phyloP scores from a whole-genome alignment of 2,888 invertebrate species.

The Yponomeuta sedellus region DNA sequence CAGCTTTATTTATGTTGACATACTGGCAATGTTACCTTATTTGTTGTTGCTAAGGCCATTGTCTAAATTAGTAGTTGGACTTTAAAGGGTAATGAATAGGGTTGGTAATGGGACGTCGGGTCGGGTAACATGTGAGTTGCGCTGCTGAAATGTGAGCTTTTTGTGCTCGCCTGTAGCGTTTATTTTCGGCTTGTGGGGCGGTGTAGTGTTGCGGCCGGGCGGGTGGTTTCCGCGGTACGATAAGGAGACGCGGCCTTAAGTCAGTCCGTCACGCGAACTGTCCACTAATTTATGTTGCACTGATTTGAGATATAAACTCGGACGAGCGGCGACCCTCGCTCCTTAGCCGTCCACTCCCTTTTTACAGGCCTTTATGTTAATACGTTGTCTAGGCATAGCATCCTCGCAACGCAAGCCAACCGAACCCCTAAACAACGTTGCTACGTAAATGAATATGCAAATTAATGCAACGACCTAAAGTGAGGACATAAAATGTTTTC shows the following conservation, averaged over 20 bases:
- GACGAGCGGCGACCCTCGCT: slow-evolving; percentile 47
- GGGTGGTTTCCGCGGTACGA: slow-evolving; percentile 61
- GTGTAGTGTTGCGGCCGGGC: slow-evolving; percentile 37
- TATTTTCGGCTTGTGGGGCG: slow-evolving; percentile 36
- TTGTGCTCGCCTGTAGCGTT: slow-evolving; percentile 39
- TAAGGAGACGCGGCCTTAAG: slow-evolving; percentile 70
- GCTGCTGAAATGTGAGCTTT: slow-evolving; percentile 50
- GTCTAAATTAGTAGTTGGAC: slow-evolving; percentile 36
- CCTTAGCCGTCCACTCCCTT: slow-evolving; percentile 30
- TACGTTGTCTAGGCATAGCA: slow-evolving; percentile 48
- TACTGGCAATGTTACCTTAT: slow-evolving; percentile 70
- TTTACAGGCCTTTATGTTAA: slow-evolving; percentile 57
- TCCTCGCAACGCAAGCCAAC: slow-evolving; percentile 25
- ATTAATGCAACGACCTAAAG: slow-evolving; percentile 15
- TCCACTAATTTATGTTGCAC: slow-evolving; percentile 73
- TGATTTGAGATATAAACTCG: slow-evolving; percentile 64
- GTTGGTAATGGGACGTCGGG: slow-evolving; percentile 38
- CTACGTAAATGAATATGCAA: slow-evolving; percentile 14
- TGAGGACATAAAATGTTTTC: slow-evolving; percentile 14
- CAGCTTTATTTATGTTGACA: slow-evolving; percentile 74
- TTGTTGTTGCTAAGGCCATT: slow-evolving; percentile 48
- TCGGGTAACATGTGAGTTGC: slow-evolving; percentile 28
- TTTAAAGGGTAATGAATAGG: slow-evolving; percentile 43
- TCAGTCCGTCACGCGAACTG: slow-evolving; percentile 71
- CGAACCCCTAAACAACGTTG: slow-evolving; percentile 10